These are phyloP conservation scores for Actinostola sp. DNA, from an alignment of 92 coral and sea anemone genomes.

Conservation along the genomic window DNA sequence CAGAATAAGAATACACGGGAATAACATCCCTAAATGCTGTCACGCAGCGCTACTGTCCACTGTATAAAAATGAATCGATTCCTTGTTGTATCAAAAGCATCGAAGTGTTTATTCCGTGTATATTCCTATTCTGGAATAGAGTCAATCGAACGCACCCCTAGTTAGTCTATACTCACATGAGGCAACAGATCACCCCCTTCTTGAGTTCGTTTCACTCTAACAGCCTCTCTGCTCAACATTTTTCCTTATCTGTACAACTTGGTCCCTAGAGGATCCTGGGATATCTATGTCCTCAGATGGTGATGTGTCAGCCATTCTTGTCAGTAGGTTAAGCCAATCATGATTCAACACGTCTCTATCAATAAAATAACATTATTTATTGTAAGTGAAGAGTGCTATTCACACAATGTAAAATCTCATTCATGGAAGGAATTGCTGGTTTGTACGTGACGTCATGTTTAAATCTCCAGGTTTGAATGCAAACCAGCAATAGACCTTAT, in stretches of 20 bases:
- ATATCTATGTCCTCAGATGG: conserved; percentile 11
- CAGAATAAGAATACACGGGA: no score
- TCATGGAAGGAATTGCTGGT: neutral
- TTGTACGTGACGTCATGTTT: no score
- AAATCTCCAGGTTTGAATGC: no score
- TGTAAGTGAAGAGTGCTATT: neutral
- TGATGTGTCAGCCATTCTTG: conserved; percentile 69
- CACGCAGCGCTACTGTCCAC: no score
- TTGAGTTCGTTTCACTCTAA: conserved; percentile 67
- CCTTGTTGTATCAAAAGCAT: neutral
- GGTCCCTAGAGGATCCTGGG: conserved; percentile 46
- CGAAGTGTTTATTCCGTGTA: neutral
- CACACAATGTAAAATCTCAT: neutral
- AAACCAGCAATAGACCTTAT: no score
- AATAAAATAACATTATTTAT: neutral
- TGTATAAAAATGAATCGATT: no score
- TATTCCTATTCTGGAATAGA: neutral
- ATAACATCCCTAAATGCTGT: no score
- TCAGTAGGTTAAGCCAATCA: conserved; percentile 69
- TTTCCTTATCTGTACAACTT: conserved; percentile 67
- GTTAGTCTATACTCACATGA: conserved; percentile 59
- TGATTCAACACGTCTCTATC: conserved; percentile 48
- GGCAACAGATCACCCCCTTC: conserved; percentile 91
- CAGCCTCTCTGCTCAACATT: conserved; percentile 78
- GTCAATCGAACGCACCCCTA: no score